Conservation (phyloP, 2,888 invertebrate species). For the Plebejus argus region DNA sequence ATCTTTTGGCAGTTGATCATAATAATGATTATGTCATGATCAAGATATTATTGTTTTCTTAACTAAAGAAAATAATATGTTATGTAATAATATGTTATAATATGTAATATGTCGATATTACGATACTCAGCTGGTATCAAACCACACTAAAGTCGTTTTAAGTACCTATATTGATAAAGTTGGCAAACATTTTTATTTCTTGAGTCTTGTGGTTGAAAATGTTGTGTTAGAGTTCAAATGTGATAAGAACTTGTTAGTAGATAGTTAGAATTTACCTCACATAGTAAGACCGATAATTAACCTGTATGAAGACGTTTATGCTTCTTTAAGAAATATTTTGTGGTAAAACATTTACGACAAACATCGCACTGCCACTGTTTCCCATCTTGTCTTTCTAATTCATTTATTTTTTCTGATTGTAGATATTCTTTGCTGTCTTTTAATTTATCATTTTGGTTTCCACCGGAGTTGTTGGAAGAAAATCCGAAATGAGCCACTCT, state of each 20-base stretch:
- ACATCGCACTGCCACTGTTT: slow-evolving; percentile 94
- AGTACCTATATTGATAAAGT: not conserved
- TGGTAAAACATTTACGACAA: slow-evolving; percentile 91
- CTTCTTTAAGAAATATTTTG: slow-evolving; percentile 94
- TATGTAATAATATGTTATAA: not conserved
- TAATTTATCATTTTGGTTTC: slow-evolving; percentile 44
- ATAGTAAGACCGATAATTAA: slow-evolving; percentile 74
- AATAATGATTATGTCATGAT: not conserved
- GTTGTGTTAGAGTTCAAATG: not conserved
- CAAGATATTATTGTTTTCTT: not conserved
- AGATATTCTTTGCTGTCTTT: slow-evolving; percentile 46
- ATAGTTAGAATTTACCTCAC: slow-evolving; percentile 64
- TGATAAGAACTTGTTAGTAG: slow-evolving; percentile 61
- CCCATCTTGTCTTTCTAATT: slow-evolving; percentile 75
- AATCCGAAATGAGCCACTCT: slow-evolving; percentile 88
- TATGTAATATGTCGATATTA: not conserved
- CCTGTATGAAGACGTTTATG: slow-evolving; percentile 93
- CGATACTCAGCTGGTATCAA: not conserved
- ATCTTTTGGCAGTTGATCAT: not conserved
- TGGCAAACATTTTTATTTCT: not conserved
- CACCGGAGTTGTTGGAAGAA: slow-evolving; percentile 51
- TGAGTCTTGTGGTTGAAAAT: not conserved
- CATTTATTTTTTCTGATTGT: slow-evolving; percentile 47
- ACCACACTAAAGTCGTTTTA: not conserved
- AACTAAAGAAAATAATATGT: not conserved